Base-by-base conservation (phyloP, 23 tunicate species). In the Trididemnum nubilum region DNA sequence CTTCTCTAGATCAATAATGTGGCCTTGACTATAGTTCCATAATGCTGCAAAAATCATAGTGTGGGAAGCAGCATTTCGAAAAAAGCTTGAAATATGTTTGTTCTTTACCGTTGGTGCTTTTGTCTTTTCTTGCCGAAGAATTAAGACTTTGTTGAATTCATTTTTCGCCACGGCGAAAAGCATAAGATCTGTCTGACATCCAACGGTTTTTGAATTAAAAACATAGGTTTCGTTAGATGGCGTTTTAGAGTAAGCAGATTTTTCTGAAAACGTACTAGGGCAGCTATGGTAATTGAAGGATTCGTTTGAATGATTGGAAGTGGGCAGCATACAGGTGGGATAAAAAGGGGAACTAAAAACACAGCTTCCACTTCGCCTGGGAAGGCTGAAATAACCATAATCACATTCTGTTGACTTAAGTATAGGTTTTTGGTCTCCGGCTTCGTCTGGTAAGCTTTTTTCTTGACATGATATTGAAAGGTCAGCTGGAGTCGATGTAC, bases 311-410 rank as follows among this genome's bases (percentile, higher is more conserved):
- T 37, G 2, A 67, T 37, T 30, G 57, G 78, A 9, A 21, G 78
- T 38, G 22, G 58, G 58, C 5, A 15, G 25, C 2, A 2, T 2
- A 2, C 39, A 25, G 26, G 25, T 25, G 25, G 2, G 25, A 39
- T 26, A 37, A 37, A 37, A n/a, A 61, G 26, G 5, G 7, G 12
- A n/a, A 38, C 38, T 67, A 38, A 32, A 4, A 32, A 67, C 30
- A 9, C 7, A 33, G n/a, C 26, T 33, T 12, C n/a, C 38, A 39
- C 32, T 21, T 40, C 29, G 4, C 3, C 58, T 33, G 28, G 81
- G 81, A 12, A 77, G 34, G 36, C 67, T 77, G 38, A 51, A 77
- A 32, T 77, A 77, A 27, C 81, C 81, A 51, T 77, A 67, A 36
- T 77, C 81, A 54, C 36, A 54, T 30, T 77, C 81, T 40, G 12